Percentiles rank a stretch among this genome's conserved stretches.
phyloP scores from a whole-genome alignment of 2,113 vertebrate genomes.

The Scalopus aquaticus region DNA sequence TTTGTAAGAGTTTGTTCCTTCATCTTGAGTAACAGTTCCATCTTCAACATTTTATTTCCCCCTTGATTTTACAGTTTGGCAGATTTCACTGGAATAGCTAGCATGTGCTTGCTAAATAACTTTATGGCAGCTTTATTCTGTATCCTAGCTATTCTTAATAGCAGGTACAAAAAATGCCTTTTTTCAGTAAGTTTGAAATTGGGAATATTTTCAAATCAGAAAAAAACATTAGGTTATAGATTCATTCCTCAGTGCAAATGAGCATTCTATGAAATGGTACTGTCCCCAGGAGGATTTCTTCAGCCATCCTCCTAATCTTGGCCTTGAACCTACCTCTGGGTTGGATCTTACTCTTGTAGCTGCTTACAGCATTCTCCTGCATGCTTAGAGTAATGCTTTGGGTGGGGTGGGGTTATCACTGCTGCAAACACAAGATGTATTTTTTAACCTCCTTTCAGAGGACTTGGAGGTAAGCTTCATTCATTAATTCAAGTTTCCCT shows the following conservation, averaged over 20 bases:
- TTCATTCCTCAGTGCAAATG: constrained; percentile 67
- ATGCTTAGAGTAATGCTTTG: constrained; percentile 78
- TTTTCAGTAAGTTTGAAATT: constrained; percentile 71
- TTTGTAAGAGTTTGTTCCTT: constrained; percentile 36
- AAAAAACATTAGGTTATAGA: constrained; percentile 71
- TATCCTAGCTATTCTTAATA: constrained; percentile 57
- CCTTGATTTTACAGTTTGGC: constrained; percentile 32
- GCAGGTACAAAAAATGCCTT: constrained; percentile 60
- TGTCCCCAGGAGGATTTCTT: constrained; percentile 73
- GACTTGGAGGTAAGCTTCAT: constrained; percentile 82
- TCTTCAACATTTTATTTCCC: constrained; percentile 53
- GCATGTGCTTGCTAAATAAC: constrained; percentile 72
- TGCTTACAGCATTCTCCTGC: constrained; percentile 76
- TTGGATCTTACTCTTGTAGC: constrained; percentile 80
- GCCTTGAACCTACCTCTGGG: constrained; percentile 85
- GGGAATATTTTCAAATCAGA: constrained; percentile 64
- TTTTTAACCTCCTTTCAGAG: constrained; percentile 82
- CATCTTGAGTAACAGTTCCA: constrained; percentile 40
- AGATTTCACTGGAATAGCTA: constrained; percentile 65
- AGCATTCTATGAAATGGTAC: constrained; percentile 73
- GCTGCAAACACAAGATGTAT: constrained; percentile 84
- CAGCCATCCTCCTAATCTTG: constrained; percentile 78
- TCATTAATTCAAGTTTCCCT: constrained; percentile 80
- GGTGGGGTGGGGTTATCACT: constrained; percentile 66
- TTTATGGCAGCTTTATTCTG: constrained; percentile 42